Evolutionary conservation across 2,797 vertebrate genomes (phyloP).

Genomic region (Mormyrops boulengeri): DNA sequence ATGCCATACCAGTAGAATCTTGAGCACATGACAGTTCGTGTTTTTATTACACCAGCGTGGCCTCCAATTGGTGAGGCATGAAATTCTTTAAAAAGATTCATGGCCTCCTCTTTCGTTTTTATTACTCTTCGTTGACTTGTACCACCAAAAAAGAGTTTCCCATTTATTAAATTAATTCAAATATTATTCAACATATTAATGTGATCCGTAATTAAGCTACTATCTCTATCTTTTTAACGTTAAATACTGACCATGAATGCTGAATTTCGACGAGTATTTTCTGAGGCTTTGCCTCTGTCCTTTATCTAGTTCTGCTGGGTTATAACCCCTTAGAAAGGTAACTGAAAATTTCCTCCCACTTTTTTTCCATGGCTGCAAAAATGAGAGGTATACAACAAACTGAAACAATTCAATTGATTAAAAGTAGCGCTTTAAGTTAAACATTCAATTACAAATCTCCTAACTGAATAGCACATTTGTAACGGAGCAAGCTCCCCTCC

Average conservation of each 20-base stretch:
- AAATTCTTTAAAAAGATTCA: neutral
- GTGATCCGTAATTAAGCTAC: neutral
- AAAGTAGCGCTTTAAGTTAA: neutral
- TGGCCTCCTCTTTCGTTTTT: neutral
- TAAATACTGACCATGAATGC: neutral
- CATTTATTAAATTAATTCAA: neutral
- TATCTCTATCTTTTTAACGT: neutral
- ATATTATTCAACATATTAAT: neutral
- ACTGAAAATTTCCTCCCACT: neutral
- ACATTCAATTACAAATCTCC: neutral
- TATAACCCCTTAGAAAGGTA: neutral
- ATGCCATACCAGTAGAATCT: conserved; percentile 7
- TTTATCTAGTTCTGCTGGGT: neutral
- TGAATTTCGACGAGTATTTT: neutral
- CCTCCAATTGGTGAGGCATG: neutral
- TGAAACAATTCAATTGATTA: neutral
- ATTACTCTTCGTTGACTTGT: neutral
- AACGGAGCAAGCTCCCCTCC: neutral
- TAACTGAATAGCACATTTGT: neutral
- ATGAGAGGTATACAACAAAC: neutral
- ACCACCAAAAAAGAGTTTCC: neutral
- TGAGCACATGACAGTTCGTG: neutral
- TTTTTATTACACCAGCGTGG: neutral
- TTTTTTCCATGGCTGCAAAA: neutral
- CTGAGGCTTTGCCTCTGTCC: neutral